These are phyloP conservation scores for Diarsia mendica DNA, from an alignment of 2,888 invertebrate genomes.

Conservation along the genomic window DNA sequence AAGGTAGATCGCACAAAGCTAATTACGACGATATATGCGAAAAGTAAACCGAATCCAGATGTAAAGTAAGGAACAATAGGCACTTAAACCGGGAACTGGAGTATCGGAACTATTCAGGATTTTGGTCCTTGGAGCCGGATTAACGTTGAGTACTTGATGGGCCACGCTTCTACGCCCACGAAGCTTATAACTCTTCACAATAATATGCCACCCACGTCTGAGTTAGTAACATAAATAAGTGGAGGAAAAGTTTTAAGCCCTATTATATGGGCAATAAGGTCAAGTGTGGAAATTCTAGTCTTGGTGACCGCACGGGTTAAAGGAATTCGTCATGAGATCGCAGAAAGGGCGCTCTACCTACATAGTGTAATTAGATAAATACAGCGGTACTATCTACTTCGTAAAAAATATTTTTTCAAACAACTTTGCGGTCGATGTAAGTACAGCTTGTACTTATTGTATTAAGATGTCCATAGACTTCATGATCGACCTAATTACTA, in stretches of 20 bases:
- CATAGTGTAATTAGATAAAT: constrained; percentile 2
- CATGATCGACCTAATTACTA: neutral
- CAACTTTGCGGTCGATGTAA: neutral
- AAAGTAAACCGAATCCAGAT: constrained; percentile 33
- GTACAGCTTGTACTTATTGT: neutral
- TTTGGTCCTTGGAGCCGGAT: constrained; percentile 67
- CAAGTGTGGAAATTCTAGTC: constrained; percentile 37
- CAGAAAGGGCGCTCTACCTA: neutral
- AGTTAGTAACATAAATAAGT: constrained; percentile 56
- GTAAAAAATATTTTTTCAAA: neutral
- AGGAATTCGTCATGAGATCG: constrained; percentile 10
- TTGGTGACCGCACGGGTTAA: constrained; percentile 19
- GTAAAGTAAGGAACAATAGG: constrained; percentile 38
- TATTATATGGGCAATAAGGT: constrained; percentile 40
- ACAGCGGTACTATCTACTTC: neutral
- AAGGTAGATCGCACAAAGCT: neutral
- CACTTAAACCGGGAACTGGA: constrained; percentile 27
- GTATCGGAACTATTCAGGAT: constrained; percentile 63
- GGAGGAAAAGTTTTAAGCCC: constrained; percentile 40
- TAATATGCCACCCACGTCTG: constrained; percentile 55
- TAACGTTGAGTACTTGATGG: constrained; percentile 65
- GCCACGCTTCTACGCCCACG: constrained; percentile 48
- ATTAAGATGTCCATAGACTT: neutral
- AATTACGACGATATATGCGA: constrained; percentile 4
- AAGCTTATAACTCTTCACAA: constrained; percentile 46